Evolutionary conservation across 2,888 invertebrate genomes (phyloP), one percentile per base, ranked within the genome.

Genomic region (Machimus rusticus): DNA sequence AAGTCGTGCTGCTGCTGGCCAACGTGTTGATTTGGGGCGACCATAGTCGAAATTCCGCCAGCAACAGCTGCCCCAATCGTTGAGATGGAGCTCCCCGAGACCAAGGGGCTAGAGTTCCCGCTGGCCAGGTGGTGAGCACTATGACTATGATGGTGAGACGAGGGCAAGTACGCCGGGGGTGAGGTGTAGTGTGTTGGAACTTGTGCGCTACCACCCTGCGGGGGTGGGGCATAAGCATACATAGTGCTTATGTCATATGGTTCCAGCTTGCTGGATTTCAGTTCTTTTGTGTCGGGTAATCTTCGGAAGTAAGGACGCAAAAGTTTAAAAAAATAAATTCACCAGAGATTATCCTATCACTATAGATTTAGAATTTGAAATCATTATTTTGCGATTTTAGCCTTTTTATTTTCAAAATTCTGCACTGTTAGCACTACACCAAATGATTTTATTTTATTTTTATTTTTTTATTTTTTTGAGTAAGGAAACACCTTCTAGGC

Each of bases 221-320:
- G 88, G 31, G 89, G 89, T 86, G 89, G 89, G 88, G 89, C 89
- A 89, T 90, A 90, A 77, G 90, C 89, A 88, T 89, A 90, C 90
- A 90, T 90, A 86, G 89, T 88, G 88, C 81, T 89, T 87, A 90
- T 87, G 87, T 90, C 89, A 89, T 90, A 89, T 85, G 90, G 89
- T 89, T 89, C 89, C 89, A 89, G 90, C 88, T 90, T 90, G 89
- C 46, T 87, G 87, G 84, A 46, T 46, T 79, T 86, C 16, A 23
- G 46, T 28, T 31, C 46, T 43, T 81, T 46, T 46, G 19, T 76
- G 37, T 37, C 76, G 84, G 39, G n/a, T 66, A 23, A 66, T 19
- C 12, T 66, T 66, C 23, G 28, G 28, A 12, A 28, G 8, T 66
- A 3, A 51, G 51, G n/a, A 6, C 51, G 51, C 51, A 8, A 51